Conservation (phyloP, 2,113 vertebrate genomes). For the Orientallactaga bullata region DNA sequence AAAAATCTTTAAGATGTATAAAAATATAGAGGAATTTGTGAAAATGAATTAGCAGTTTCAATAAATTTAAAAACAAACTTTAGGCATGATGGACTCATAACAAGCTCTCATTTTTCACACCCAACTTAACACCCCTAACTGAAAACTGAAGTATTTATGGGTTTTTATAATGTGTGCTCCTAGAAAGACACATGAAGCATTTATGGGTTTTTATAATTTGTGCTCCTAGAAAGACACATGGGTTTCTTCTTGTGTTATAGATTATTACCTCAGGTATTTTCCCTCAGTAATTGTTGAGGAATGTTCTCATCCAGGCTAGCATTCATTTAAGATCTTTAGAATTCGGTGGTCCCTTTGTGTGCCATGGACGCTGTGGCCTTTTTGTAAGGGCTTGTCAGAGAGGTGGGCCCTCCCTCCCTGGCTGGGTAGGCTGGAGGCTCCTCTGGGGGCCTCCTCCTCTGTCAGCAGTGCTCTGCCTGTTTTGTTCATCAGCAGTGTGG, state of each 20-base stretch:
- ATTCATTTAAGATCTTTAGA: slow-evolving; percentile 46
- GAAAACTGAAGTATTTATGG: slow-evolving; percentile 29
- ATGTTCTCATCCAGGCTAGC: not conserved
- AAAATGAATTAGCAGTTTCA: slow-evolving; percentile 38
- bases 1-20: slow-evolving; percentile 48
- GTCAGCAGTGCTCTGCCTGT: slow-evolving; percentile 35
- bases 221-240: not conserved
- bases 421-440: not conserved
- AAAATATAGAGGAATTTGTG: not conserved
- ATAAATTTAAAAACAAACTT: slow-evolving; percentile 57
- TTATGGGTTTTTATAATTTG: slow-evolving; percentile 42
- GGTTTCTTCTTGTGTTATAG: slow-evolving; percentile 40
- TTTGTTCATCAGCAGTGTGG: slow-evolving; percentile 67
- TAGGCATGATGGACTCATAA: slow-evolving; percentile 26
- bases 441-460: not conserved
- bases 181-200: not conserved
- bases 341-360: slow-evolving; percentile 9
- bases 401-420: slow-evolving; percentile 21
- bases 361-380: not conserved
- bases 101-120: not conserved
- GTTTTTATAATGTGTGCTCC: slow-evolving; percentile 31
- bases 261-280: slow-evolving; percentile 31
- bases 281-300: slow-evolving; percentile 15
- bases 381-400: not conserved
- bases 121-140: slow-evolving; percentile 41